Percentiles rank a stretch among this genome's conserved stretches.
Conservation (phyloP, 2,888 invertebrate genomes). For the Lasioglossum oenotherae region DNA sequence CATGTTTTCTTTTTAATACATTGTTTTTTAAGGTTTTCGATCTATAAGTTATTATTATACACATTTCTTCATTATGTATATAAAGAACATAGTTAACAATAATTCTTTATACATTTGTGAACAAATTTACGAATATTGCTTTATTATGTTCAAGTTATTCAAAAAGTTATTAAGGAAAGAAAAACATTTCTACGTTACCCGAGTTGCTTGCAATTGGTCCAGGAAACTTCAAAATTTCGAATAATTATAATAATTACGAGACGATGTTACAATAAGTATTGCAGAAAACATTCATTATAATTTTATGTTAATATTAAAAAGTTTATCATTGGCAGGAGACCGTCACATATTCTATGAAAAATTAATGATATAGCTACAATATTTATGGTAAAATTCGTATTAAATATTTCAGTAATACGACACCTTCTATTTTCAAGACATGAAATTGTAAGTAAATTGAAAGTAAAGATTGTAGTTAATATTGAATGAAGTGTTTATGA, state of each 20-base stretch:
- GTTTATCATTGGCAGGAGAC: too few relatives aligned
- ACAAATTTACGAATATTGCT: not conserved
- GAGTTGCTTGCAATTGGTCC: not conserved
- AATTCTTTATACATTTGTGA: too few relatives aligned
- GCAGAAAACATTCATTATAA: too few relatives aligned
- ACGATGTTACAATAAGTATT: too few relatives aligned
- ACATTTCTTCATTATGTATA: not conserved
- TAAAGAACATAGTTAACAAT: too few relatives aligned
- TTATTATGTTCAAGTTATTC: not conserved
- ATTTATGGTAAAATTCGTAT: not conserved
- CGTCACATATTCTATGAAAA: not conserved
- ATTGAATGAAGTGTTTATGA: too few relatives aligned
- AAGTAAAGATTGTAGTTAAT: too few relatives aligned
- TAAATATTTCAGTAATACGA: not conserved
- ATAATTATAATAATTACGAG: not conserved
- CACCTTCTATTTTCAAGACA: too few relatives aligned
- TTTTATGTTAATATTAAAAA: too few relatives aligned
- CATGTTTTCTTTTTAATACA: not conserved
- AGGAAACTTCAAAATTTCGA: not conserved
- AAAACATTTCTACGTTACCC: not conserved
- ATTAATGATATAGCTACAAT: not conserved
- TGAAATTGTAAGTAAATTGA: too few relatives aligned
- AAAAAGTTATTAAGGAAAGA: not conserved
- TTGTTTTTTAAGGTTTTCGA: not conserved
- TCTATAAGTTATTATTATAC: not conserved